These are phyloP conservation scores for Rotaria magnacalcarata DNA, from an alignment of 2,888 invertebrate species.

Conservation along the genomic window DNA sequence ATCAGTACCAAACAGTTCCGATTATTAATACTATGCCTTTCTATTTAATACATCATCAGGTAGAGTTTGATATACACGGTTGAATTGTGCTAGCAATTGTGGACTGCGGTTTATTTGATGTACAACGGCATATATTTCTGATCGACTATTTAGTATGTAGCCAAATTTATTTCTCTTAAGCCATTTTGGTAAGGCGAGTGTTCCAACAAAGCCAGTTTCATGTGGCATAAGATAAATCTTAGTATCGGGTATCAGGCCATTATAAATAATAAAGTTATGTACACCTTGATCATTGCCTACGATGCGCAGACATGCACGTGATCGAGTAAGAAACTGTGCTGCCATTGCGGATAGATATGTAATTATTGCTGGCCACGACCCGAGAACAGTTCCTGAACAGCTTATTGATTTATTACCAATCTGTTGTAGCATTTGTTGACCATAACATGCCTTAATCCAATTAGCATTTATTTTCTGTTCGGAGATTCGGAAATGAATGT, in stretches of 20 bases:
- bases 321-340: neutral
- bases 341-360: neutral
- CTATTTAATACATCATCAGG: neutral
- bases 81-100: neutral
- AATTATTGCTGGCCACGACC: neutral
- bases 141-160: neutral
- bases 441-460: neutral
- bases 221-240: neutral
- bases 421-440: neutral
- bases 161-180: neutral
- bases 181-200: neutral
- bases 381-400: neutral
- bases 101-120: neutral
- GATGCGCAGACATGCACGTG: neutral
- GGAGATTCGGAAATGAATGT: neutral
- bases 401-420: neutral
- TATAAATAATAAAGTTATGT: neutral
- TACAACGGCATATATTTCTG: neutral
- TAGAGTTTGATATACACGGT: neutral
- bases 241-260: neutral
- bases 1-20: no score
- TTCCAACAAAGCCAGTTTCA: neutral
- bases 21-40: neutral
- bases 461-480: neutral
- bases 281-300: neutral